Evolutionary conservation across 2,113 vertebrate species (phyloP), one percentile per base, ranked within the genome.

Genomic region (Carassius carassius): DNA sequence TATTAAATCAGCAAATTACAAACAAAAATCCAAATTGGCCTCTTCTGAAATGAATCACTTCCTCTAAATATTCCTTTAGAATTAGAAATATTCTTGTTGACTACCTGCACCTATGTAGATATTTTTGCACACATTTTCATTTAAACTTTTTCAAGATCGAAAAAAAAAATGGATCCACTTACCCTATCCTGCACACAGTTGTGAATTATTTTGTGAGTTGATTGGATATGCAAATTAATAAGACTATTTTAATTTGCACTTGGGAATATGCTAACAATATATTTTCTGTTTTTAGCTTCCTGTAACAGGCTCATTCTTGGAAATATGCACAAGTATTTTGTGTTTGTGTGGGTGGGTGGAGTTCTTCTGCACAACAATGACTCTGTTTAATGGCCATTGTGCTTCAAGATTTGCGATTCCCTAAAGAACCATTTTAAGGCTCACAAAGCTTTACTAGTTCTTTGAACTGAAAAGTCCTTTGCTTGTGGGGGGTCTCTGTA

Each of bases 1-100:
- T 47, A 63, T 58, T 37, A 80, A 47, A 62, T 78, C 32, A 62
- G 8, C n/a, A 79, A 79, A 79, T 79, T 47, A 63, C 56, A 79
- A 79, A 41, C 37, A 62, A 44, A 44, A 62, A 65, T 65, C n/a
- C 60, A 80, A 80, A 63, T 63, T 65, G 78, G 21, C n/a, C 23
- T 80, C 58, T 19, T 25, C 37, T 47, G 58, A 47, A 63, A 79
- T 63, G 56, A 78, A 41, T n/a, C 35, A 29, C 37, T 23, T 77
- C 51, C 17, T 79, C 13, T 25, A 44, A 4, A 63, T 21, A 25
- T 54, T 76, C 49, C 16, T 10, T 51, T 29, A 54, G 8, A 54
- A 54, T 29, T 19, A 12, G 62, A 25, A 60, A 21, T 58, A 58
- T 19, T 21, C 2, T 58, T 58, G 19, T 58, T 21, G 19, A 21